Evolutionary conservation across 2,797 vertebrate genomes (phyloP).

Genomic region (Pyrocephalus nanus): DNA sequence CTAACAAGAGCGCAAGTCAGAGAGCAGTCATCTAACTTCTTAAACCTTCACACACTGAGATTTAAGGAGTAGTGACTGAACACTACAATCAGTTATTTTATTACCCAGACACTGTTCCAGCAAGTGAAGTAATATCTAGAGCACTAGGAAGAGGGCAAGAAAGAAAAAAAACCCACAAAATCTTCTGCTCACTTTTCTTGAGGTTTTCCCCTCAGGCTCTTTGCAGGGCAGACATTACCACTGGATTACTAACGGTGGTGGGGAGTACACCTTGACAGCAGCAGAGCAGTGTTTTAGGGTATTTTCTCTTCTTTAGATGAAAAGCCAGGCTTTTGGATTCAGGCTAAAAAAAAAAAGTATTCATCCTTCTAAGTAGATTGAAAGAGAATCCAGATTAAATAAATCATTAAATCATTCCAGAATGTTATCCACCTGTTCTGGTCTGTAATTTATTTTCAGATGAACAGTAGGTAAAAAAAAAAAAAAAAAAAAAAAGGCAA

Average conservation of each 20-base stretch:
- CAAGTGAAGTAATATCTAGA: neutral
- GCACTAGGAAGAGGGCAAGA: neutral
- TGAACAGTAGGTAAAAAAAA: constrained; percentile 17
- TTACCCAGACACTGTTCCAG: neutral
- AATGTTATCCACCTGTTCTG: constrained; percentile 63
- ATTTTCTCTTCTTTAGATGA: constrained; percentile 35
- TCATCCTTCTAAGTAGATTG: constrained; percentile 64
- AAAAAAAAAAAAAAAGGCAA: neutral
- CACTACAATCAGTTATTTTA: neutral
- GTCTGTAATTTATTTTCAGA: constrained; percentile 59
- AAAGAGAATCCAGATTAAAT: constrained; percentile 71
- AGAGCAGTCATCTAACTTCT: neutral
- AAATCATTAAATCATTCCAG: constrained; percentile 63
- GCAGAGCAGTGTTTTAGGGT: neutral
- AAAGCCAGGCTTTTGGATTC: constrained; percentile 50
- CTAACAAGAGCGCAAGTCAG: neutral
- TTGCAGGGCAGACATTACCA: neutral
- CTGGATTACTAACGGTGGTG: neutral
- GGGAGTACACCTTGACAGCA: constrained; percentile 1
- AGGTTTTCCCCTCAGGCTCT: neutral
- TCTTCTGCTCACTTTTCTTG: neutral
- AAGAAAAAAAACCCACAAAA: neutral
- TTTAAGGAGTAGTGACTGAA: neutral
- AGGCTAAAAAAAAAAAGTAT: constrained; percentile 1
- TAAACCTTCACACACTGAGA: accelerated